Percentiles rank a stretch among this genome's conserved stretches.
Evolutionary conservation across 2,797 vertebrate species (phyloP).

Genomic region (Momotus momota): DNA sequence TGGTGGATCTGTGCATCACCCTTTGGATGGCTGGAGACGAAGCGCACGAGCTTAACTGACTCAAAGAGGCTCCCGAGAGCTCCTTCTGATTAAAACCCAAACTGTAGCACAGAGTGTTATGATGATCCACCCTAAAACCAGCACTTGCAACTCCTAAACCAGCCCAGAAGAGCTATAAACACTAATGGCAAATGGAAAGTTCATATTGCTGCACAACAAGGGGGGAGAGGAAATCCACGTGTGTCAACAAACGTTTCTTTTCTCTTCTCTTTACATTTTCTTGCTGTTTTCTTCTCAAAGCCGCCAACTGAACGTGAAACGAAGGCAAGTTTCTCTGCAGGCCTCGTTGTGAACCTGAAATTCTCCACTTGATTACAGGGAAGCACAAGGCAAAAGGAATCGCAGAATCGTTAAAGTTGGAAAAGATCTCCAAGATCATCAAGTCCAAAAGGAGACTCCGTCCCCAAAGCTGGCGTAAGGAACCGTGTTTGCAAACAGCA

Average conservation of each 20-base stretch:
- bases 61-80: background rate
- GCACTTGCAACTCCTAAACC: background rate
- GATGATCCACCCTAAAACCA: background rate
- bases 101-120: background rate
- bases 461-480: background rate
- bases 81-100: background rate
- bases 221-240: fast-evolving
- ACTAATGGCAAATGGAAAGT: background rate
- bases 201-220: background rate
- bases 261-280: background rate
- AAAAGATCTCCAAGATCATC: too few species aligned
- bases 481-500: background rate
- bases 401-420: too few species aligned
- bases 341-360: background rate
- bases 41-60: background rate
- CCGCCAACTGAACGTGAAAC: background rate
- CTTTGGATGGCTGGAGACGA: background rate
- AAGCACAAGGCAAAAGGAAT: background rate
- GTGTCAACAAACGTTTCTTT: background rate
- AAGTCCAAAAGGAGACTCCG: background rate
- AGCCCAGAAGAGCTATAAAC: background rate
- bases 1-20: constrained; percentile 26
- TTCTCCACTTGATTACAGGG: background rate
- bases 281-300: background rate
- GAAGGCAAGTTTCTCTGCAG: background rate